Percentiles rank a stretch among this genome's conserved stretches.
These are phyloP conservation scores for Diorhabda sublineata DNA, from an alignment of 1,140 invertebrate species.

Conservation along the genomic window DNA sequence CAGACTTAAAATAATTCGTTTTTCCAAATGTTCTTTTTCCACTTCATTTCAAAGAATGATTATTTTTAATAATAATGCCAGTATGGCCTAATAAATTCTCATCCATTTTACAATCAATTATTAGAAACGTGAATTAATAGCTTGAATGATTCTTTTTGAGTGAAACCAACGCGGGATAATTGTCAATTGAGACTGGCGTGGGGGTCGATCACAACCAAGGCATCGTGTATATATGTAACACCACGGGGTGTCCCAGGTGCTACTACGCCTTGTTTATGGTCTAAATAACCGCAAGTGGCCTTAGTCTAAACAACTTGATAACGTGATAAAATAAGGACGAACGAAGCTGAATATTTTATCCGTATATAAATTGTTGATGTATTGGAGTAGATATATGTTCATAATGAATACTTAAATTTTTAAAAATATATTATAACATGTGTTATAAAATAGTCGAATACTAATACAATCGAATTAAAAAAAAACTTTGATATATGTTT, in stretches of 20 bases:
- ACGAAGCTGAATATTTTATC: background rate
- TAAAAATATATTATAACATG: too few relatives aligned
- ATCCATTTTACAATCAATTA: slow-evolving; percentile 13
- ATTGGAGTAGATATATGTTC: too few relatives aligned
- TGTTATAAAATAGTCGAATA: too few relatives aligned
- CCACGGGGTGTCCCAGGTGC: slow-evolving; percentile 25
- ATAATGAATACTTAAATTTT: too few relatives aligned
- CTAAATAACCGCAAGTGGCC: slow-evolving; percentile 23
- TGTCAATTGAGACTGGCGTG: slow-evolving; percentile 9
- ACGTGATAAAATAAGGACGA: background rate
- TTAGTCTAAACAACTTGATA: slow-evolving; percentile 9
- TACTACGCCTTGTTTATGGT: slow-evolving; percentile 25
- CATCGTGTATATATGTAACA: background rate
- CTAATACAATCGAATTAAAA: too few relatives aligned
- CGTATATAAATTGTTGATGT: too few relatives aligned
- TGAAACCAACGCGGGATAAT: slow-evolving; percentile 13
- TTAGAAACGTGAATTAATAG: slow-evolving; percentile 10
- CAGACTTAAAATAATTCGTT: too few relatives aligned
- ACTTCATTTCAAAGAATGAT: too few relatives aligned
- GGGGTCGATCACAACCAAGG: slow-evolving; percentile 15
- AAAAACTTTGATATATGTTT: too few relatives aligned
- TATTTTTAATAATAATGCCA: background rate
- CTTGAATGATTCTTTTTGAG: slow-evolving; percentile 8
- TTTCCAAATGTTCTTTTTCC: too few relatives aligned
- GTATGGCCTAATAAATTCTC: slow-evolving; percentile 3